Evolutionary conservation across 2,888 invertebrate species (phyloP).

Genomic region (Resseliella maxima): DNA sequence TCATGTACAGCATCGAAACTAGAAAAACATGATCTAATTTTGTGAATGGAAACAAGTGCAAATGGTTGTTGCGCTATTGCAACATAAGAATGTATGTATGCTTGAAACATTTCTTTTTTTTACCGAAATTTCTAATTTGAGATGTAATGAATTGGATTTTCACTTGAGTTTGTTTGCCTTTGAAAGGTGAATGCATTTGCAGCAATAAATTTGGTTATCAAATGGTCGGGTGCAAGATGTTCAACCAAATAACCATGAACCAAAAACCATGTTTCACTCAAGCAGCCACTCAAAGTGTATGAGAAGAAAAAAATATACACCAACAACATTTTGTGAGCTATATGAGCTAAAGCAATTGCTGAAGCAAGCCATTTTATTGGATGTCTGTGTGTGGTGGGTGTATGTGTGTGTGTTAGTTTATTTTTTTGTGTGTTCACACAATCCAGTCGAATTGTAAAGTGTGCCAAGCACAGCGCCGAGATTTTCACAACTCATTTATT

Average conservation of each 20-base stretch:
- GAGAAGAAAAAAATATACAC: slow-evolving; percentile 8
- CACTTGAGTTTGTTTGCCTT: slow-evolving; percentile 2
- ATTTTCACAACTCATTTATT: slow-evolving; percentile 45
- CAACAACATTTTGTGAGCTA: too few relatives aligned
- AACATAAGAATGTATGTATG: neutral
- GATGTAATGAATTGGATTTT: slow-evolving; percentile 31
- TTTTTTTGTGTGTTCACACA: neutral
- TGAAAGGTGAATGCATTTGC: slow-evolving; percentile 26
- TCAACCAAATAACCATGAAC: neutral
- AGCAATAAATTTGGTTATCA: slow-evolving; percentile 41
- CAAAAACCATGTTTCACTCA: slow-evolving; percentile 30
- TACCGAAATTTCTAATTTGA: neutral
- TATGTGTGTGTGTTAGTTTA: neutral
- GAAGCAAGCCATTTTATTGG: slow-evolving; percentile 46
- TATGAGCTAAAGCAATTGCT: slow-evolving; percentile 43
- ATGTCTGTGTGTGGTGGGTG: neutral
- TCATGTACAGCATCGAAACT: neutral
- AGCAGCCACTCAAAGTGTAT: slow-evolving; percentile 1
- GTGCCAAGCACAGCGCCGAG: neutral
- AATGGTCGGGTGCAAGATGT: neutral
- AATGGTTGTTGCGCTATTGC: neutral
- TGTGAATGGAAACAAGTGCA: neutral
- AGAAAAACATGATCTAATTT: neutral
- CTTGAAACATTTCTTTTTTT: neutral
- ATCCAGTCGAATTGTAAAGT: neutral